phyloP scores from a whole-genome alignment of 2,888 invertebrate genomes.

The Belgica antarctica region DNA sequence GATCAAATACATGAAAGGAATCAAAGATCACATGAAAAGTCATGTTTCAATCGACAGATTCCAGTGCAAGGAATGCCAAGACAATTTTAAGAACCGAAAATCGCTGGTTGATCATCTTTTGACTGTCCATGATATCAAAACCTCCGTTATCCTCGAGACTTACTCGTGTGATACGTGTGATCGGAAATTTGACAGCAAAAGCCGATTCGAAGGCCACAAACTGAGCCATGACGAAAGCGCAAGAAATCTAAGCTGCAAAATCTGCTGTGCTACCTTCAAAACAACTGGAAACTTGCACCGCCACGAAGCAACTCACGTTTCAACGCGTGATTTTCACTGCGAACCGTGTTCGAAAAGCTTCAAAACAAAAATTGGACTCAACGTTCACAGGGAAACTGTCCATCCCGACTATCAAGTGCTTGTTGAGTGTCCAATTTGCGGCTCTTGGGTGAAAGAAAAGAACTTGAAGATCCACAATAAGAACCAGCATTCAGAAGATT shows the following conservation, averaged over 20 bases:
- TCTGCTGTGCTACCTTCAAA: slow-evolving; percentile 22
- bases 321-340: neutral
- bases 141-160: neutral
- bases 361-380: slow-evolving; percentile 6
- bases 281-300: slow-evolving; percentile 17
- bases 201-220: slow-evolving; percentile 19
- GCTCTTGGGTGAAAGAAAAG: neutral
- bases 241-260: neutral
- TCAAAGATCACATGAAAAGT: neutral
- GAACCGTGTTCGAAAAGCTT: slow-evolving; percentile 12
- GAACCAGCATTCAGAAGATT: slow-evolving; percentile 25
- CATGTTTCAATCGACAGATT: neutral
- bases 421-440: slow-evolving; percentile 27
- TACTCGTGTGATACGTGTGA: slow-evolving; percentile 7
- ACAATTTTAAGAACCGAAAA: slow-evolving; percentile 6
- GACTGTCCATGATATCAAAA: slow-evolving; percentile 3
- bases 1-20: slow-evolving; percentile 10
- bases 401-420: slow-evolving; percentile 11
- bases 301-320: neutral
- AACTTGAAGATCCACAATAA: slow-evolving; percentile 2
- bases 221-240: neutral
- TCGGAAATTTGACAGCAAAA: slow-evolving; percentile 23
- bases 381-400: slow-evolving; percentile 7
- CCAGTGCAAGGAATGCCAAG: neutral
- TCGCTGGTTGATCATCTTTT: neutral